Conservation (phyloP, 1,140 invertebrate genomes). For the Zaprionus africanus region DNA sequence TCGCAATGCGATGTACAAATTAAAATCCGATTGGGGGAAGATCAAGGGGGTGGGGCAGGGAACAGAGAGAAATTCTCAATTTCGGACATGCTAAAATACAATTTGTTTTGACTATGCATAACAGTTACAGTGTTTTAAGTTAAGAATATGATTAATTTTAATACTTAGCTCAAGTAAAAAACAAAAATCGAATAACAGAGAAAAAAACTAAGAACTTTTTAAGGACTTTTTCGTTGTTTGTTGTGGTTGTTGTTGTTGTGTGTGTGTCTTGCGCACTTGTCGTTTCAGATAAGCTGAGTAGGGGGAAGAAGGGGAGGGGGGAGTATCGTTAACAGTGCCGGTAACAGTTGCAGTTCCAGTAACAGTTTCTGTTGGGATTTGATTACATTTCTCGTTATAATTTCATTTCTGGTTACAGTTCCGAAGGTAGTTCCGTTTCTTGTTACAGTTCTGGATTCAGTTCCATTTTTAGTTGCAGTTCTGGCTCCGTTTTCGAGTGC, state of each 20-base stretch:
- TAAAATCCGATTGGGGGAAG: conserved; percentile 27
- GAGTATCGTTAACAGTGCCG: conserved; percentile 10
- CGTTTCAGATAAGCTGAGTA: conserved; percentile 41
- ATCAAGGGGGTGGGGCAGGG: background rate
- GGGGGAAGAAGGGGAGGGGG: conserved; percentile 11
- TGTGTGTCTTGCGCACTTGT: conserved; percentile 39
- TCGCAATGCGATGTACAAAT: conserved; percentile 56
- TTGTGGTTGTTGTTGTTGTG: conserved; percentile 14
- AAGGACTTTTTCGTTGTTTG: conserved; percentile 68
- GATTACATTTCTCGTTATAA: too few species aligned
- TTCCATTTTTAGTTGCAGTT: too few species aligned
- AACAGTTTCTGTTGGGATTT: too few species aligned
- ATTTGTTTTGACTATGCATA: conserved; percentile 66
- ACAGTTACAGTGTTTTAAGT: conserved; percentile 10
- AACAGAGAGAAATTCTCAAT: conserved; percentile 4
- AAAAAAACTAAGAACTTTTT: conserved; percentile 61
- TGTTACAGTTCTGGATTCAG: too few species aligned
- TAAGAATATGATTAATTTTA: conserved; percentile 66
- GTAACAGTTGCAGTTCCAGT: conserved; percentile 8
- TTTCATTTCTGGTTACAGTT: too few species aligned
- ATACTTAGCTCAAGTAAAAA: conserved; percentile 77
- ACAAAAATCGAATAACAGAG: conserved; percentile 72
- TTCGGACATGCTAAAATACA: conserved; percentile 40
- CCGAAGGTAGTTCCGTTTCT: background rate
- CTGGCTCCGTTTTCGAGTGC: too few species aligned